These are phyloP conservation scores for Melanchra persicariae DNA, from an alignment of 2,888 invertebrate genomes.

Conservation along the genomic window DNA sequence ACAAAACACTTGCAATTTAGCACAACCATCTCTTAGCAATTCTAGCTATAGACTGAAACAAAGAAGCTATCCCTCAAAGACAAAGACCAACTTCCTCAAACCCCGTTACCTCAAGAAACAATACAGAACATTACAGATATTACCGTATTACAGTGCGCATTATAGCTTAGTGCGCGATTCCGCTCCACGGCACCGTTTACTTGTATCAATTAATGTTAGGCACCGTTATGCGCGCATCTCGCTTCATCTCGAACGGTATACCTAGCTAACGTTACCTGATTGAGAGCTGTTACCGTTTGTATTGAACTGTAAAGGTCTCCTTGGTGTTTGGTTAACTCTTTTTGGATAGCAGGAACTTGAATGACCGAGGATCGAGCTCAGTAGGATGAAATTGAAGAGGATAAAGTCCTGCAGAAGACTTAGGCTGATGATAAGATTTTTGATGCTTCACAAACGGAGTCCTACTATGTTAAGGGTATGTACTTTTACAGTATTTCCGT, in stretches of 20 bases:
- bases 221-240: constrained; percentile 70
- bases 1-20: not conserved
- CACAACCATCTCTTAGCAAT: not conserved
- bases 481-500: no score
- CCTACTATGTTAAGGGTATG: no score
- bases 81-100: constrained; percentile 9
- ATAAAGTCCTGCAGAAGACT: no score
- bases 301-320: constrained; percentile 1
- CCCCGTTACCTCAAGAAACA: constrained; percentile 50
- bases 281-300: constrained; percentile 15
- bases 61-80: constrained; percentile 23
- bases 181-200: constrained; percentile 72
- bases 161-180: constrained; percentile 57
- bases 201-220: constrained; percentile 72
- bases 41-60: constrained; percentile 2
- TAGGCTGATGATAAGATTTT: no score
- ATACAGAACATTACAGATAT: constrained; percentile 54
- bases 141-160: constrained; percentile 44
- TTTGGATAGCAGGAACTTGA: not conserved
- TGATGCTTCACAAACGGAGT: no score
- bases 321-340: not conserved
- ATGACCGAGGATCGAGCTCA: not conserved
- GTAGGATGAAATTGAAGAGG: no score
- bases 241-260: constrained; percentile 51
- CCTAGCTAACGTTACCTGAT: constrained; percentile 53